Percentiles rank a stretch among this genome's conserved stretches.
phyloP scores from a whole-genome alignment of 2,888 invertebrate species.

The Zonitis immaculata region DNA sequence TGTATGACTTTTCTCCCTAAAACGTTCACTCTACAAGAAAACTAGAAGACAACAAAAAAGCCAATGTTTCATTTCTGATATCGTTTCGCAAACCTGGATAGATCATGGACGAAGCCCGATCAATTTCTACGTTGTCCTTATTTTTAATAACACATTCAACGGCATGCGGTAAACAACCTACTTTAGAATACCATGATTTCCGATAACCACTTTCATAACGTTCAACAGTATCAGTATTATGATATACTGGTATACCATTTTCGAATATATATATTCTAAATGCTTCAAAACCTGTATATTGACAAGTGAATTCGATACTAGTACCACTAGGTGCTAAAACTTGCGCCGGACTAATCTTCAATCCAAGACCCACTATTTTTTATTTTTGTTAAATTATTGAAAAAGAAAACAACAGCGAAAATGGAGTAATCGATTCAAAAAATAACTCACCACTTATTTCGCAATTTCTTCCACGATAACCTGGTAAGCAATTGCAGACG shows the following conservation, averaged over 20 bases:
- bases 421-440: too few relatives aligned
- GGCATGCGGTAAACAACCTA: constrained; percentile 32
- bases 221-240: neutral
- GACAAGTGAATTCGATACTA: constrained; percentile 50
- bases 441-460: constrained; percentile 54
- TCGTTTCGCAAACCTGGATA: constrained; percentile 39
- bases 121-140: constrained; percentile 36
- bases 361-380: constrained; percentile 24
- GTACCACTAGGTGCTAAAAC: constrained; percentile 45
- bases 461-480: constrained; percentile 66
- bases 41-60: neutral
- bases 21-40: too few relatives aligned
- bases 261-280: constrained; percentile 47
- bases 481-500: constrained; percentile 65
- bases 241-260: constrained; percentile 10
- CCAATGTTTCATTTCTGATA: neutral
- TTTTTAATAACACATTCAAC: constrained; percentile 42
- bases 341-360: constrained; percentile 51
- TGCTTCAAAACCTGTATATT: constrained; percentile 47
- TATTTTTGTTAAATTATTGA: constrained; percentile 9
- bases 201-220: constrained; percentile 23
- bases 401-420: constrained; percentile 3
- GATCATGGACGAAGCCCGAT: constrained; percentile 40
- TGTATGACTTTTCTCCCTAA: too few relatives aligned
- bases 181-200: constrained; percentile 39